Percentiles rank a stretch among this genome's conserved stretches.
phyloP scores from a whole-genome alignment of 2,888 invertebrate species.

The Ornithoptera priamus region DNA sequence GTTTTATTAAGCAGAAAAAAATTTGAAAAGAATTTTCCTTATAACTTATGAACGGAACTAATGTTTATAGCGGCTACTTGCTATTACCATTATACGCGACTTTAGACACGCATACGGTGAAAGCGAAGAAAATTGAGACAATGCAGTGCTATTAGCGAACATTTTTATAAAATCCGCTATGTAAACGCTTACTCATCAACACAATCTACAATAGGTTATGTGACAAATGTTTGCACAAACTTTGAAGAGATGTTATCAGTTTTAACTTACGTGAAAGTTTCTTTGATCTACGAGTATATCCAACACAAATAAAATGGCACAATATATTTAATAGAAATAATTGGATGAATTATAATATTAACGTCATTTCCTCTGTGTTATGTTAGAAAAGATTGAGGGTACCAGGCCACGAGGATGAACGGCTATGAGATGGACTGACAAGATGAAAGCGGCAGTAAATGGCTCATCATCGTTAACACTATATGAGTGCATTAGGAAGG shows the following conservation, averaged over 20 bases:
- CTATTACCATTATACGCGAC: conserved; percentile 49
- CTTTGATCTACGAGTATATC: background rate
- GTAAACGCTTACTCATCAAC: conserved; percentile 5
- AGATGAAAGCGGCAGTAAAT: too few species aligned
- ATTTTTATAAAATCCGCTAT: conserved; percentile 18
- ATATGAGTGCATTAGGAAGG: too few species aligned
- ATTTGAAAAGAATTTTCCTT: background rate
- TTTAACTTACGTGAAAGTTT: background rate
- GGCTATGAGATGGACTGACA: too few species aligned
- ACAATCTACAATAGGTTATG: background rate
- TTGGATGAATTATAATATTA: too few species aligned
- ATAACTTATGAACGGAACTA: conserved; percentile 38
- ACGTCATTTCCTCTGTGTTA: too few species aligned
- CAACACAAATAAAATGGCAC: background rate
- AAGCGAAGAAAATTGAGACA: conserved; percentile 32
- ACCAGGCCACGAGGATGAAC: too few species aligned
- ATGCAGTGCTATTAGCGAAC: conserved; percentile 11
- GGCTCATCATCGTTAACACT: too few species aligned
- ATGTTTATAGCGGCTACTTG: conserved; percentile 34
- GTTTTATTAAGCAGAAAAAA: background rate
- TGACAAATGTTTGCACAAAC: background rate
- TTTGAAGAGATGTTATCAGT: background rate
- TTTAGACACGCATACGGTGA: conserved; percentile 43
- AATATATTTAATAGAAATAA: too few species aligned
- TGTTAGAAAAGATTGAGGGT: too few species aligned